Percentiles rank a stretch among this genome's conserved stretches.
phyloP scores from a whole-genome alignment of 53 echinoderm and acorn worm genomes.

The Echinarachnius parma region DNA sequence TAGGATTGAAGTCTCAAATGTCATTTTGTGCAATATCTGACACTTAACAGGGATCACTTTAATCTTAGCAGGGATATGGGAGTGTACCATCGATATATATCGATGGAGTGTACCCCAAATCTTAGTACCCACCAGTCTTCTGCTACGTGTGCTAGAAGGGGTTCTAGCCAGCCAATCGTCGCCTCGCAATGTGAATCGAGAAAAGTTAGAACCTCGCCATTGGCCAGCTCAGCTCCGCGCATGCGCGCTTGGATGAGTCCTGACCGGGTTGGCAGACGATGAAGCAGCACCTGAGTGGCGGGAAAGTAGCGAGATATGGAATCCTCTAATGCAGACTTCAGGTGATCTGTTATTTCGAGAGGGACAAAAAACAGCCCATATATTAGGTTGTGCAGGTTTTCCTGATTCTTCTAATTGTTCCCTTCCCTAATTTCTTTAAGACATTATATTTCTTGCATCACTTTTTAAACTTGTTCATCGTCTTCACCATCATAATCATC shows the following conservation, averaged over 20 bases:
- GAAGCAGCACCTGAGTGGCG: background rate
- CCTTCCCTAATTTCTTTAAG: too few species aligned
- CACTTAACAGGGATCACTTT: background rate
- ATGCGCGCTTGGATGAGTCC: slow-evolving; percentile 81
- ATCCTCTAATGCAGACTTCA: slow-evolving; percentile 1
- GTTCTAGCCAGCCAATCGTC: slow-evolving; percentile 87
- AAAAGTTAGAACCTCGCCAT: slow-evolving; percentile 69
- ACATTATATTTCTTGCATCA: too few species aligned
- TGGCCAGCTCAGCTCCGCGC: slow-evolving; percentile 58
- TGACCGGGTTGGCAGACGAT: slow-evolving; percentile 7
- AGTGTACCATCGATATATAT: background rate
- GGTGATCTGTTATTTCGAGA: too few species aligned
- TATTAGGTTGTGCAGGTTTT: too few species aligned
- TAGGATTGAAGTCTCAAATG: too few species aligned
- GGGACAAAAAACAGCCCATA: background rate
- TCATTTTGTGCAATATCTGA: too few species aligned
- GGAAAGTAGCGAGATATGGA: slow-evolving; percentile 22
- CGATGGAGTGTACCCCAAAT: background rate
- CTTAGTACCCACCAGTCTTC: slow-evolving; percentile 47
- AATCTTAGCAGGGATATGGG: background rate
- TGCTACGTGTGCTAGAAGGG: slow-evolving; percentile 60
- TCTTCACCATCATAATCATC: too few species aligned
- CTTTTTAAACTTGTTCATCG: too few species aligned
- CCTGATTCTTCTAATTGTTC: too few species aligned
- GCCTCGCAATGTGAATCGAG: slow-evolving; percentile 90